Base-by-base conservation (phyloP, 2,888 invertebrate species). In the Zonitis immaculata region DNA sequence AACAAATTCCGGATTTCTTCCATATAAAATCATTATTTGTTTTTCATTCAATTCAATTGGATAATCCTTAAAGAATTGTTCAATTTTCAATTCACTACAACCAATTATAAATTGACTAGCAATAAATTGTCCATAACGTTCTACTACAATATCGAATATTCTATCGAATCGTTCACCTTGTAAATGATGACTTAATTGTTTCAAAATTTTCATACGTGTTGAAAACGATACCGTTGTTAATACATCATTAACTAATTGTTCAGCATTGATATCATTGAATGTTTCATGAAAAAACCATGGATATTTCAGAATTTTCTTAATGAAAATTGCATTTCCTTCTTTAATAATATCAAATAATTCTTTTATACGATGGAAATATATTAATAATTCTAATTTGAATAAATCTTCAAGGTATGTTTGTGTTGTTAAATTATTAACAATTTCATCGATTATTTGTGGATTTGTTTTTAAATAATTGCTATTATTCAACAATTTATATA, bases 281-380 rank as follows among this genome's bases (percentile, higher is more conserved):
- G 51, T 54, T 27, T 60, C 56, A 51, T 60, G 42, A 32, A 67
- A 62, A 47, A 65, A 65, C 66, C 66, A 67, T 42, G 11, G 9
- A 42, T 65, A 59, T 44, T 63, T 67, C 42, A 65, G 49, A 32
- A 67, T 59, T 45, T 57, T 60, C 44, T 61, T 62, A 6, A 62
- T 57, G 14, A 63, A 57, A 5, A 60, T 47, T 28, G 63, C 66
- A 56, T 63, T 62, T 51, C 65, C 67, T 49, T 51, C 51, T 54
- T 59, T 51, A 16, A 68, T 42, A 25, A 68, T 48, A 26, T 62
- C 53, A 9, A 57, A 35, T 3, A 68, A 53, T 46, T 60, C 55
- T 1, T 50, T 45, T 9, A 52, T 57, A 30, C 52, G 56, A 42
- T 56, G 61, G 30, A 62, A 65, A 46, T 60, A 57, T 39, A 68